Evolutionary conservation across 2,797 vertebrate genomes (phyloP).

Genomic region (Pangasius djambal): DNA sequence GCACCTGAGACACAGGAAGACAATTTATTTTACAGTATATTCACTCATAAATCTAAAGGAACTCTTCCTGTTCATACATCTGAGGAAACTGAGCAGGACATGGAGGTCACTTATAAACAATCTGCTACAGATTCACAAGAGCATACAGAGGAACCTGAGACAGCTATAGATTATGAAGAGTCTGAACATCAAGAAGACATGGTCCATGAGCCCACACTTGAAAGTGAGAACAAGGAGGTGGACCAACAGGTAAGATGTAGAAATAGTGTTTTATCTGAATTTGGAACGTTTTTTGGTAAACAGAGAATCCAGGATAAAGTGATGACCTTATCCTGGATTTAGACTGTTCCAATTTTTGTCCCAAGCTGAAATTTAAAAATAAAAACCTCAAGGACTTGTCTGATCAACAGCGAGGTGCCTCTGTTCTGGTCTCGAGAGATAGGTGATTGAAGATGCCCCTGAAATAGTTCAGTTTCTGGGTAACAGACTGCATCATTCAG

Average conservation of each 20-base stretch:
- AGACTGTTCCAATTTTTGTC: constrained; percentile 62
- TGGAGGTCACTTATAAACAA: constrained; percentile 30
- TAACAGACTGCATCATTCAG: constrained; percentile 37
- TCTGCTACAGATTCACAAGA: constrained; percentile 42
- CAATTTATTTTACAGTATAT: not conserved
- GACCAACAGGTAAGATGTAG: constrained; percentile 66
- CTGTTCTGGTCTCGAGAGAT: constrained; percentile 58
- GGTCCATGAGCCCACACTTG: constrained; percentile 50
- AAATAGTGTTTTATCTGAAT: constrained; percentile 1
- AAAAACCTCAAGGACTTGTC: constrained; percentile 64
- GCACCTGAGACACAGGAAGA: constrained; percentile 37
- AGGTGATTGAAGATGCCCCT: constrained; percentile 66
- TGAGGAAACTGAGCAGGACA: constrained; percentile 14
- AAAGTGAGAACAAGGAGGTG: constrained; percentile 48
- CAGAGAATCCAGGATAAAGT: constrained; percentile 42
- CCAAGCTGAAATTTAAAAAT: constrained; percentile 68
- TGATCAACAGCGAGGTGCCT: constrained; percentile 62
- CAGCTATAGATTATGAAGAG: constrained; percentile 16
- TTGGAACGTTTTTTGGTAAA: not conserved
- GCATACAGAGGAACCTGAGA: constrained; percentile 26
- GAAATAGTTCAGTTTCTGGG: constrained; percentile 62
- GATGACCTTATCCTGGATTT: constrained; percentile 50
- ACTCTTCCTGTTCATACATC: not conserved
- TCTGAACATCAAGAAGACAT: constrained; percentile 40
- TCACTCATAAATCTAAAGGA: constrained; percentile 13